Base-by-base conservation (phyloP, 1,140 invertebrate species). In the Nylanderia fulva region DNA sequence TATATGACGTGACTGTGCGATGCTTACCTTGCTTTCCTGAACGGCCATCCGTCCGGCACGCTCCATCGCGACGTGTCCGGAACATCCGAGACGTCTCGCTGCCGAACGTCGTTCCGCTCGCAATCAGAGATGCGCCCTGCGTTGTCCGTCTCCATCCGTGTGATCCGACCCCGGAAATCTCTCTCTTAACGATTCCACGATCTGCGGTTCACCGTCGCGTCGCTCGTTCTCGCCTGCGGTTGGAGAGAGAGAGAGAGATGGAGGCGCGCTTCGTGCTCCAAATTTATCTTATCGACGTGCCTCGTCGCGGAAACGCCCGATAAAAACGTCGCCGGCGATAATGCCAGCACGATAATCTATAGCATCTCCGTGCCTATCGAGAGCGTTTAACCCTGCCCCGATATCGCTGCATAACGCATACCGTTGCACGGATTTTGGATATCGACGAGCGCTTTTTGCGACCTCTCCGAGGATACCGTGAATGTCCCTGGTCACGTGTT, bases 21-120 rank as follows among this genome's bases (percentile, higher is more conserved):
- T 63, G 87, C 87, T 91, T 74, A 91, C 90, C 84, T 90, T 85
- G 87, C 45, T 72, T 86, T 86, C 21, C 36, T 68, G 48, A 85
- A 86, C 36, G 56, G 52, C 79, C 80, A 83, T 72, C 84, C 86
- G 60, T 91, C 89, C 58, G 83, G 71, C 29, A 74, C 76, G 69
- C 42, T 80, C 27, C 18, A 48, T 27, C 29, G 66, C 66, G 66
- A 39, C 18, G 13, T 13, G 52, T 60, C 36, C 33, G 66, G 36
- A 11, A 27, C n/a, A n/a, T n/a, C 15, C 39, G 66, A 71, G 60
- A 82, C 24, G 9, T 13, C 15, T 27, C 9, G 21, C 77, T 72
- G 77, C 56, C 29, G 3, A 33, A 33, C 29, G 3, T 72, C 29
- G 52, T 27, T 52, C 71, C 29, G 52, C 39, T 52, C 77, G n/a